Conservation (phyloP, 2,888 invertebrate species). For the Hirtodrosophila trivittata region DNA sequence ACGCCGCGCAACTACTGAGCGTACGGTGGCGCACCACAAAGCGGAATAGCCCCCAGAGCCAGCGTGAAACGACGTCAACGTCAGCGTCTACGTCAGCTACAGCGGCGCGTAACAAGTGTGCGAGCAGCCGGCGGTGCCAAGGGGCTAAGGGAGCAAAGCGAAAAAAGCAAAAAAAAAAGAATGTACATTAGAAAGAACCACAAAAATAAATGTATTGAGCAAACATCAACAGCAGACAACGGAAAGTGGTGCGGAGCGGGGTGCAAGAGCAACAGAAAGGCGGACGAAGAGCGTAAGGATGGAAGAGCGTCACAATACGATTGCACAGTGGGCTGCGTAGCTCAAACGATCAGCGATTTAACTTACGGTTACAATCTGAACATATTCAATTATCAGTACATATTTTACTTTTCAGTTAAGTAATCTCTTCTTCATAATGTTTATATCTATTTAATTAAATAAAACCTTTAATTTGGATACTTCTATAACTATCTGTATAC, state of each 20-base stretch:
- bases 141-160: not conserved
- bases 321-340: constrained; percentile 38
- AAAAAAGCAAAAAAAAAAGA: constrained; percentile 15
- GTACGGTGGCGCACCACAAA: constrained; percentile 38
- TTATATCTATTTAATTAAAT: too few relatives aligned
- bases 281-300: constrained; percentile 8
- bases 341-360: constrained; percentile 7
- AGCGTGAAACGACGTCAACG: constrained; percentile 39
- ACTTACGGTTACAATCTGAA: not conserved
- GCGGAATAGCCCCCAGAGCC: constrained; percentile 45
- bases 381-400: not conserved
- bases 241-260: constrained; percentile 18
- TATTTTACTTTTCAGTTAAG: constrained; percentile 3
- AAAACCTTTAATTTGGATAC: too few relatives aligned
- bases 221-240: constrained; percentile 60
- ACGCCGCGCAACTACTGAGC: constrained; percentile 82
- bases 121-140: constrained; percentile 24
- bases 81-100: constrained; percentile 49
- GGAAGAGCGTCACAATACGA: not conserved
- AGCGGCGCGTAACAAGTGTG: constrained; percentile 69
- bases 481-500: not conserved
- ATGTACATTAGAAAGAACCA: constrained; percentile 47
- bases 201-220: constrained; percentile 74
- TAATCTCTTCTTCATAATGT: not conserved
- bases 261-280: constrained; percentile 10